Evolutionary conservation across 2,113 vertebrate species (phyloP).

Genomic region (Sisor rabdophorus): DNA sequence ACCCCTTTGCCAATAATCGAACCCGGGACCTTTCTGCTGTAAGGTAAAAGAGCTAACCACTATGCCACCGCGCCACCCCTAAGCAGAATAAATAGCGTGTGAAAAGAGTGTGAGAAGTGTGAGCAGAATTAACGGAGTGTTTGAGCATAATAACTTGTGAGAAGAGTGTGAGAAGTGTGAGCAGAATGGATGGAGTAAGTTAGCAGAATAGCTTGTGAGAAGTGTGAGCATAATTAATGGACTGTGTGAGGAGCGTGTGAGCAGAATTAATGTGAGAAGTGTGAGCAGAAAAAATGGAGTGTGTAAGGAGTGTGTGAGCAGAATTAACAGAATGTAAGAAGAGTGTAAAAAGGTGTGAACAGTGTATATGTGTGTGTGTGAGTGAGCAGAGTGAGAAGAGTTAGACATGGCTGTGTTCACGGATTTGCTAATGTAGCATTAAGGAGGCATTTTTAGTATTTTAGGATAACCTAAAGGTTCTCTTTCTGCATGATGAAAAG

Average conservation of each 20-base stretch:
- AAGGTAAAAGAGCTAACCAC: no score
- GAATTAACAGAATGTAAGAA: neutral
- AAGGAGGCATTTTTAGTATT: conserved; percentile 37
- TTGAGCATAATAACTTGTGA: neutral
- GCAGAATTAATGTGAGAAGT: no score
- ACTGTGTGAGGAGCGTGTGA: neutral
- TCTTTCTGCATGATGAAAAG: conserved; percentile 26
- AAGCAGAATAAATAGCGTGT: neutral
- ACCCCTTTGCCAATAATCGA: no score
- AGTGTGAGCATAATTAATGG: neutral
- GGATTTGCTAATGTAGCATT: conserved; percentile 36
- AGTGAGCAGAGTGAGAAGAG: neutral
- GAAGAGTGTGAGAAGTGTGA: neutral
- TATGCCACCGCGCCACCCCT: no score
- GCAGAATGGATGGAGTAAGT: neutral
- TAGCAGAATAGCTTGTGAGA: neutral
- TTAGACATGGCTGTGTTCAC: conserved; percentile 36
- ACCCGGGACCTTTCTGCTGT: no score
- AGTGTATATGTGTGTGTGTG: no score
- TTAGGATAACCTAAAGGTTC: conserved; percentile 14
- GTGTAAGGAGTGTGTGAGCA: neutral
- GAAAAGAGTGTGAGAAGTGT: neutral
- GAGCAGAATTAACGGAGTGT: neutral
- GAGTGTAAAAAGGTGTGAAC: no score
- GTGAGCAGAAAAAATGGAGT: neutral